Evolutionary conservation across 2,888 invertebrate genomes (phyloP).

Genomic region (Lithophane ornitopus): DNA sequence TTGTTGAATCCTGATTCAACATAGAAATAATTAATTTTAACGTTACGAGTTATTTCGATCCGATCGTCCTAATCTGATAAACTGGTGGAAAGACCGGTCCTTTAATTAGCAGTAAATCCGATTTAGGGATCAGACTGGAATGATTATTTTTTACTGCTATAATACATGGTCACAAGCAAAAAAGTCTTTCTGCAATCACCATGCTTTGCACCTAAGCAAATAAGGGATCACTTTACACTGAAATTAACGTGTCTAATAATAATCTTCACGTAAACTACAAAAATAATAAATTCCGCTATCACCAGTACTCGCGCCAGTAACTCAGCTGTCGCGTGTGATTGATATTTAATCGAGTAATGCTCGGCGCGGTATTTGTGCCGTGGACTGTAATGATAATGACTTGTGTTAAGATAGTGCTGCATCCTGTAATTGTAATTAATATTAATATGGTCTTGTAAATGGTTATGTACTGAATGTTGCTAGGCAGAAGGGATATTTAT

Average conservation of each 20-base stretch:
- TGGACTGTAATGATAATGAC: slow-evolving; percentile 40
- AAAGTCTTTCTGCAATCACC: neutral
- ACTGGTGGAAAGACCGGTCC: neutral
- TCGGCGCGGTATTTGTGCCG: slow-evolving; percentile 20
- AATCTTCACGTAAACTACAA: neutral
- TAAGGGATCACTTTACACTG: neutral
- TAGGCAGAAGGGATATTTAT: neutral
- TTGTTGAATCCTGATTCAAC: no score
- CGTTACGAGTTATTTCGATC: no score
- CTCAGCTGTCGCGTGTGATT: slow-evolving; percentile 42
- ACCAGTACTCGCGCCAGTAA: slow-evolving; percentile 24
- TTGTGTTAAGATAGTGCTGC: slow-evolving; percentile 26
- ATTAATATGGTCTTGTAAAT: slow-evolving; percentile 34
- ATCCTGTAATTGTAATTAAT: slow-evolving; percentile 24
- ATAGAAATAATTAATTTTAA: neutral
- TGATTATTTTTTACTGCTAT: neutral
- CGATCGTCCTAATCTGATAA: neutral
- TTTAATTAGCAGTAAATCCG: neutral
- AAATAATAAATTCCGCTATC: slow-evolving; percentile 15
- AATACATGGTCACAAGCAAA: no score
- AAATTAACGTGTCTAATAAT: neutral
- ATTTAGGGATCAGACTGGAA: neutral
- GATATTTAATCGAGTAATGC: slow-evolving; percentile 53
- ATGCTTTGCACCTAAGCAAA: neutral
- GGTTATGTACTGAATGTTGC: neutral